These are phyloP conservation scores for Brachionus angularis DNA, from an alignment of 1,140 invertebrate species.

Conservation along the genomic window DNA sequence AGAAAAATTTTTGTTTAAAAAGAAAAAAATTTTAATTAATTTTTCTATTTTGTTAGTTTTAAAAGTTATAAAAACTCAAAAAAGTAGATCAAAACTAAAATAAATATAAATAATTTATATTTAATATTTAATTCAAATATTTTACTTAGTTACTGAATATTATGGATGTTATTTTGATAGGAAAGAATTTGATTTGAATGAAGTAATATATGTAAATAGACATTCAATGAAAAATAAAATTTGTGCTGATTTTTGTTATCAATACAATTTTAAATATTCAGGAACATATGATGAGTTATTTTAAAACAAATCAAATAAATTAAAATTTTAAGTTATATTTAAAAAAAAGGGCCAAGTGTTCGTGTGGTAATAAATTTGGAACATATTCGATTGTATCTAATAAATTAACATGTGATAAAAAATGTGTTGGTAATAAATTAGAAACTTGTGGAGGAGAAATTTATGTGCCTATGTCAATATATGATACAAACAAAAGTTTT, in stretches of 20 bases:
- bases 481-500: not conserved
- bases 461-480: not conserved
- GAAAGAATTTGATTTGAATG: not conserved
- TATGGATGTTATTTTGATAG: conserved; percentile 15
- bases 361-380: not conserved
- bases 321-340: not conserved
- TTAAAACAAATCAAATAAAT: not conserved
- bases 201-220: not conserved
- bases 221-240: not conserved
- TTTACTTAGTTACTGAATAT: not conserved
- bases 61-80: too few species aligned
- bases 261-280: not conserved
- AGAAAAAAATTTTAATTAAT: too few species aligned
- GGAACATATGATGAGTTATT: not conserved
- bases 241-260: not conserved
- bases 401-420: not conserved
- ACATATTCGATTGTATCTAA: not conserved
- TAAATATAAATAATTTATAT: not conserved
- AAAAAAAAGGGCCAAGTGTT: not conserved
- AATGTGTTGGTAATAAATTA: not conserved
- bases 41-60: too few species aligned
- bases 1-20: too few species aligned
- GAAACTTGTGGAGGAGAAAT: not conserved
- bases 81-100: too few species aligned
- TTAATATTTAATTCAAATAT: too few species aligned